phyloP scores from a whole-genome alignment of 2,888 invertebrate genomes.

The Serripes groenlandicus region DNA sequence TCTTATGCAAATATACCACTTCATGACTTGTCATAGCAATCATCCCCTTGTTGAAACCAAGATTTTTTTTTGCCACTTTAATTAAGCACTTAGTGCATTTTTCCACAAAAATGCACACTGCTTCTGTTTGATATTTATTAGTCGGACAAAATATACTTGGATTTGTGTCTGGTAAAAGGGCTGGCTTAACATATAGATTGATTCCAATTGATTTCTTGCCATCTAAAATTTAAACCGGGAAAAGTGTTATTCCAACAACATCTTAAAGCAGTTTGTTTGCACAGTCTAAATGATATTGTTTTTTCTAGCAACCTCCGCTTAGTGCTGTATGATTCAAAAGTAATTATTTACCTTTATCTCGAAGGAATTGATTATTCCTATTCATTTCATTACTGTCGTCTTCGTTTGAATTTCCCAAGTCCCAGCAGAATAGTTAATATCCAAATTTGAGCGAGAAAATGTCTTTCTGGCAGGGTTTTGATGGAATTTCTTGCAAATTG shows the following conservation, averaged over 20 bases:
- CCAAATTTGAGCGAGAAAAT: conserved; percentile 11
- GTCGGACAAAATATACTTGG: too few species aligned
- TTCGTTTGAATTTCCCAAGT: conserved; percentile 17
- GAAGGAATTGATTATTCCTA: conserved; percentile 12
- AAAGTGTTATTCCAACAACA: conserved; percentile 21
- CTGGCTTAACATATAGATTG: conserved; percentile 42
- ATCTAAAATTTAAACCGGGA: conserved; percentile 14
- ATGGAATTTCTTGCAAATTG: conserved; percentile 7
- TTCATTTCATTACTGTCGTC: conserved; percentile 21
- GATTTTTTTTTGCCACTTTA: too few species aligned
- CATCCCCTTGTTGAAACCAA: too few species aligned
- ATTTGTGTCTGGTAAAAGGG: too few species aligned
- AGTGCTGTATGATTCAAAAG: conserved; percentile 35
- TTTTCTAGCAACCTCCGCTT: conserved; percentile 15
- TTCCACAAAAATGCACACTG: too few species aligned
- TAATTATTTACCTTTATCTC: conserved; percentile 2
- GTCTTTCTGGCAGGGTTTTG: not conserved
- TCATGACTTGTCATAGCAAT: too few species aligned
- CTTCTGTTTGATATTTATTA: too few species aligned
- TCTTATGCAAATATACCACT: too few species aligned
- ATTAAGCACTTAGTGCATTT: too few species aligned
- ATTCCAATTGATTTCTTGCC: conserved; percentile 41
- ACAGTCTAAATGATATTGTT: conserved; percentile 27
- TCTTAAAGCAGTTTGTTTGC: conserved; percentile 14
- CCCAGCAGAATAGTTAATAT: conserved; percentile 8